A percentile compares a stretch with the other conserved stretches of the same genome.
These are phyloP conservation scores for Galago senegalensis DNA, from an alignment of 2,797 vertebrate species.

Conservation along the genomic window DNA sequence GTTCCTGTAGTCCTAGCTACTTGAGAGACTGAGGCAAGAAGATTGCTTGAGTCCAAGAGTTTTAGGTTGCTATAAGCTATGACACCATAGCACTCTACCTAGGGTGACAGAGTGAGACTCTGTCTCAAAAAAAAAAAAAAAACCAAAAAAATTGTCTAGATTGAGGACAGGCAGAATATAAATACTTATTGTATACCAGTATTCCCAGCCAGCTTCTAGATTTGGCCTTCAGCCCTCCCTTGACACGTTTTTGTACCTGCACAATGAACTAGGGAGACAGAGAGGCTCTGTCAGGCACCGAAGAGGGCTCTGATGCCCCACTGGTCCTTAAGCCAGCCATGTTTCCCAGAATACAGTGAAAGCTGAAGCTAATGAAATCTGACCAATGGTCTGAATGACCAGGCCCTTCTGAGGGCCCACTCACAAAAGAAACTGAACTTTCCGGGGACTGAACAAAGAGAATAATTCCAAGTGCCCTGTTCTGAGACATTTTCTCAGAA, in stretches of 20 bases:
- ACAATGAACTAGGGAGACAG: background rate
- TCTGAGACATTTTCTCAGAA: background rate
- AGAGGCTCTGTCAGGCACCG: background rate
- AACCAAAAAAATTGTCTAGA: no score
- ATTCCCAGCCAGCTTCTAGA: background rate
- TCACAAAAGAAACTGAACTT: background rate
- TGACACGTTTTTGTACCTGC: background rate
- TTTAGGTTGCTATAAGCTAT: no score
- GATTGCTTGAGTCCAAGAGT: no score
- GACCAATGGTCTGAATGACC: background rate
- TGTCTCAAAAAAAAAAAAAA: no score
- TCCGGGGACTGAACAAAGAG: conserved; percentile 16
- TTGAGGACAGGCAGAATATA: background rate
- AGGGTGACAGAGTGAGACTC: no score
- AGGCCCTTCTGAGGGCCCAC: background rate
- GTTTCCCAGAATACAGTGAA: conserved; percentile 32
- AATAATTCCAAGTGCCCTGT: conserved; percentile 48
- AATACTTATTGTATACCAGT: background rate
- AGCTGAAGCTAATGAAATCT: conserved; percentile 49
- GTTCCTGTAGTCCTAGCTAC: no score
- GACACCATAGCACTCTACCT: no score
- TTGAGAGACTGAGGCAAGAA: no score
- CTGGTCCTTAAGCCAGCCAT: background rate
- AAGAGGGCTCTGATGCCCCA: background rate
- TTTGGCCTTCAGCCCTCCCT: background rate